Conservation (phyloP, 2,888 invertebrate genomes). For the Amiota minor region DNA sequence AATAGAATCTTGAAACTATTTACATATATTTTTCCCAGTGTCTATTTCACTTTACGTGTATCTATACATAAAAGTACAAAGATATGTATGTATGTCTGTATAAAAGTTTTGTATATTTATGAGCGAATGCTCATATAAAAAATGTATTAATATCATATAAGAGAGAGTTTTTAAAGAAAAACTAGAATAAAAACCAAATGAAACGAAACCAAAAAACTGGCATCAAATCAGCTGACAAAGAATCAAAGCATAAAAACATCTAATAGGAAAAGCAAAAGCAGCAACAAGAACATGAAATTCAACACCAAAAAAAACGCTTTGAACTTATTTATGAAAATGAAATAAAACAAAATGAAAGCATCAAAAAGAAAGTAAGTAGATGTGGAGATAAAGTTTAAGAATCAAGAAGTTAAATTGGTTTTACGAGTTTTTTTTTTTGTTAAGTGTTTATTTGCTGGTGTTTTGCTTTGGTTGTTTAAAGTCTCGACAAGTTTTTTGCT, state of each 20-base stretch:
- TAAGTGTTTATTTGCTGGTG: slow-evolving; percentile 49
- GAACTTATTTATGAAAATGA: slow-evolving; percentile 61
- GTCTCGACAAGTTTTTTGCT: too few species aligned
- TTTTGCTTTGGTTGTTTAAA: background rate
- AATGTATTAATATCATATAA: background rate
- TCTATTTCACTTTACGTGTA: slow-evolving; percentile 30
- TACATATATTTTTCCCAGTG: background rate
- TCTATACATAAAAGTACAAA: too few species aligned
- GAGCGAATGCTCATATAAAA: slow-evolving; percentile 47
- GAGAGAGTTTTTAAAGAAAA: background rate
- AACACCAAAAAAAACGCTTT: slow-evolving; percentile 36
- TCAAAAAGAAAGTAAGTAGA: too few species aligned
- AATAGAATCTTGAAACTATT: too few species aligned
- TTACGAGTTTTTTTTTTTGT: slow-evolving; percentile 52
- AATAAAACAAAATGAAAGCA: slow-evolving; percentile 38
- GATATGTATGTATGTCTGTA: slow-evolving; percentile 24
- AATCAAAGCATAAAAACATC: slow-evolving; percentile 46
- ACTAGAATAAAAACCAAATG: background rate
- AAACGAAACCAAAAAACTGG: slow-evolving; percentile 17
- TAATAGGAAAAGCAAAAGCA: slow-evolving; percentile 28
- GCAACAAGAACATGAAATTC: slow-evolving; percentile 38
- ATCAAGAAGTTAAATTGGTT: slow-evolving; percentile 64
- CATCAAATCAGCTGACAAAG: slow-evolving; percentile 28
- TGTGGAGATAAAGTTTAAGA: background rate
- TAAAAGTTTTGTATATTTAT: background rate